Percentiles rank a stretch among this genome's conserved stretches.
Conservation (phyloP, 2,888 invertebrate species). For the Keiferia lycopersicella region DNA sequence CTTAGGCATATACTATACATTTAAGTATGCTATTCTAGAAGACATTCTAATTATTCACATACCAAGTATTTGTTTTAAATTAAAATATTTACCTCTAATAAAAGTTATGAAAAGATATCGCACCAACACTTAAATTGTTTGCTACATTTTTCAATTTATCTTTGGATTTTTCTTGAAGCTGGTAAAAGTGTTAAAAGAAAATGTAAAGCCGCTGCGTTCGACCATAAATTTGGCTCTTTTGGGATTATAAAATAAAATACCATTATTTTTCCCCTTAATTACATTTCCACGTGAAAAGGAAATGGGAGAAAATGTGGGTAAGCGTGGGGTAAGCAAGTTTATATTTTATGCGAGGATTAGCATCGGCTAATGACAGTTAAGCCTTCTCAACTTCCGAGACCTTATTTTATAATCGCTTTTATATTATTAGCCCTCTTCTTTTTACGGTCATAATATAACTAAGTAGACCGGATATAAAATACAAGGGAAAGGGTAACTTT, state of each 20-base stretch:
- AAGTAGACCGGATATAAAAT: constrained; percentile 19
- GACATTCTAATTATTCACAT: no score
- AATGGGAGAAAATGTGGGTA: constrained; percentile 23
- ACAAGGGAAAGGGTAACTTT: constrained; percentile 7
- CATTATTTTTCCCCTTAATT: constrained; percentile 47
- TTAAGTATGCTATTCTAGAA: no score
- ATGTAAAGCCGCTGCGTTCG: constrained; percentile 44
- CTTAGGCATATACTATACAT: no score
- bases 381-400: constrained; percentile 30
- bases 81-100: constrained; percentile 25
- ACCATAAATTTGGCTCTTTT: constrained; percentile 44
- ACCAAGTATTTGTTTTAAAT: no score
- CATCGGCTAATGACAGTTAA: constrained; percentile 27
- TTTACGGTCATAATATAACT: constrained; percentile 23
- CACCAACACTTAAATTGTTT: constrained; percentile 36
- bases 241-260: constrained; percentile 47
- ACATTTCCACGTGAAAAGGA: constrained; percentile 39
- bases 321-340: constrained; percentile 35
- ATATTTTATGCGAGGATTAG: constrained; percentile 36
- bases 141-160: constrained; percentile 37
- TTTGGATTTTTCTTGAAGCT: constrained; percentile 36
- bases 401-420: constrained; percentile 29
- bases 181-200: constrained; percentile 40
- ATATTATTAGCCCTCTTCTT: constrained; percentile 19
- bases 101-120: constrained; percentile 22